phyloP scores from a whole-genome alignment of 2,113 vertebrate species.

The Nesogale talazaci region DNA sequence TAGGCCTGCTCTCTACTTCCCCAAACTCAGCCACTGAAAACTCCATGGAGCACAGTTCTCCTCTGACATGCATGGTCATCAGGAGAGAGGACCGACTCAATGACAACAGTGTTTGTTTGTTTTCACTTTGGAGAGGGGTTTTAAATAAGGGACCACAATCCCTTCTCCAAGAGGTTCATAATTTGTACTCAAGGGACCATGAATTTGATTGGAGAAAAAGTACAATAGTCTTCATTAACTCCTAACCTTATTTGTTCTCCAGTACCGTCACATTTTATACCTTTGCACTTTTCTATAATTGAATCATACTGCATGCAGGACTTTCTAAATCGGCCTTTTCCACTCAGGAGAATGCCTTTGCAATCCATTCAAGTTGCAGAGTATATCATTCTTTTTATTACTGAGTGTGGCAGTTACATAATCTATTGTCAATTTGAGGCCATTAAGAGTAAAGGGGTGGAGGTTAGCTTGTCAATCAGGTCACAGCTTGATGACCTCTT shows the following conservation, averaged over 20 bases:
- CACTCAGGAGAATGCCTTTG: not conserved
- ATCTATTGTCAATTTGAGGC: too few relatives aligned
- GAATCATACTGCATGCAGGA: not conserved
- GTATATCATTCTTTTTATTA: not conserved
- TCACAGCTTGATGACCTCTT: too few relatives aligned
- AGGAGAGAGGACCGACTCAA: not conserved
- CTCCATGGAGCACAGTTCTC: not conserved
- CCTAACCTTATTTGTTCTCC: not conserved
- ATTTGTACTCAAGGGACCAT: not conserved
- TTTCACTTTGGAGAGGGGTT: not conserved
- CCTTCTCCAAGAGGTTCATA: not conserved
- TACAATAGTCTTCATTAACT: not conserved
- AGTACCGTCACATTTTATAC: not conserved
- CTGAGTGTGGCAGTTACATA: not conserved
- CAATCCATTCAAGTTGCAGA: not conserved
- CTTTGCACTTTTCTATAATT: not conserved
- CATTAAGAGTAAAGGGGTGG: too few relatives aligned
- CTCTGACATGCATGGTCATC: not conserved
- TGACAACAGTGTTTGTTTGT: not conserved
- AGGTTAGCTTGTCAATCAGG: too few relatives aligned
- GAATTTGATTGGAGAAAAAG: not conserved
- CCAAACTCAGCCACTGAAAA: not conserved
- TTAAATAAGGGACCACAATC: not conserved
- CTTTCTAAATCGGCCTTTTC: not conserved
- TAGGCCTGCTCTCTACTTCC: too few relatives aligned